These are phyloP conservation scores for Zaprionus nigranus DNA, from an alignment of 1,140 invertebrate genomes.

Conservation along the genomic window DNA sequence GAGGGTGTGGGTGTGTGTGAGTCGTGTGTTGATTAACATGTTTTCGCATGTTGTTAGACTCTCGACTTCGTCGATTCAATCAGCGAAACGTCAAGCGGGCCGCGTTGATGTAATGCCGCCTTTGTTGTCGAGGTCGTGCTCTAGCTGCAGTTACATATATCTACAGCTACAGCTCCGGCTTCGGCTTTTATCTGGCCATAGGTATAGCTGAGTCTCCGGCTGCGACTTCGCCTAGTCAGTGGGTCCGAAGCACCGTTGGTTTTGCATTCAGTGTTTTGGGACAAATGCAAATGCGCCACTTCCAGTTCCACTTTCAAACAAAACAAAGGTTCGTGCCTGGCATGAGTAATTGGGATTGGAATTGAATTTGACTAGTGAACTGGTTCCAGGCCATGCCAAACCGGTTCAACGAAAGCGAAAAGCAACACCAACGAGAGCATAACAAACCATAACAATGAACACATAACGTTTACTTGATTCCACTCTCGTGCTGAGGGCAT, in stretches of 20 bases:
- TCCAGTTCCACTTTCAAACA: slow-evolving; percentile 24
- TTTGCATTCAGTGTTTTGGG: slow-evolving; percentile 25
- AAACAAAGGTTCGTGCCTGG: slow-evolving; percentile 47
- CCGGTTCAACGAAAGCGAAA: slow-evolving; percentile 59
- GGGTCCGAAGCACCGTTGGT: neutral
- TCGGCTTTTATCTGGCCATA: neutral
- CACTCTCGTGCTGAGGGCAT: slow-evolving; percentile 17
- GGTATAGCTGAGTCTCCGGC: neutral
- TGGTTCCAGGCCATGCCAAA: slow-evolving; percentile 48
- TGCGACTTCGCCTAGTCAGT: neutral
- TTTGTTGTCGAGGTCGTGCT: slow-evolving; percentile 50
- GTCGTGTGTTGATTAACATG: slow-evolving; percentile 46
- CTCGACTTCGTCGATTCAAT: slow-evolving; percentile 46
- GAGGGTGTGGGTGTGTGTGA: neutral
- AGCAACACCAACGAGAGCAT: slow-evolving; percentile 27
- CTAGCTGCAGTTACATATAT: slow-evolving; percentile 10
- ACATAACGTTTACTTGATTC: slow-evolving; percentile 10
- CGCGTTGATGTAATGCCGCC: slow-evolving; percentile 52
- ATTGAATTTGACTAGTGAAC: slow-evolving; percentile 46
- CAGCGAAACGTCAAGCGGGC: slow-evolving; percentile 35
- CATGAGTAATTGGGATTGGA: slow-evolving; percentile 42
- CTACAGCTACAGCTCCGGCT: neutral
- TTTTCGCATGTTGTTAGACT: slow-evolving; percentile 48
- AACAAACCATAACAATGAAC: slow-evolving; percentile 44
- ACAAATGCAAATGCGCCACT: slow-evolving; percentile 28